Evolutionary conservation across 2,797 vertebrate species (phyloP), one percentile per base, ranked within the genome.

Genomic region (Amblyopsis hoosieri): DNA sequence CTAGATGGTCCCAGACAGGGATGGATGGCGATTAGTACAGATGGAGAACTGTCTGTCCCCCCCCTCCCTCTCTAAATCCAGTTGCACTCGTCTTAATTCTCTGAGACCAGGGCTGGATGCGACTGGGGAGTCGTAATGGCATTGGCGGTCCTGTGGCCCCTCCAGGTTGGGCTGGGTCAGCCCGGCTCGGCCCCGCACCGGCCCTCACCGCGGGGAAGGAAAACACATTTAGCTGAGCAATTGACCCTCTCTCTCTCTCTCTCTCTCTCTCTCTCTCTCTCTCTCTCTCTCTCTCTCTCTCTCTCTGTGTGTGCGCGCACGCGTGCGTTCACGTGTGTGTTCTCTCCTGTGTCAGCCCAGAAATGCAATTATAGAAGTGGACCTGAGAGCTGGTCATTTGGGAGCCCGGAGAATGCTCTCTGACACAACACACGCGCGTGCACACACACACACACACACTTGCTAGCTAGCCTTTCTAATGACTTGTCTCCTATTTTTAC

Each of bases 331-430:
- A 59, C 63, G 63, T 60, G 72, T 63, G 59, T 69, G 52, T 62
- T 84, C 88, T 19, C 47, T 86, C 81, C 89, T 90, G 91, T 91
- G 81, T 74, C 82, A 80, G 59, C 66, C 75, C 72, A 92, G 88
- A 91, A 95, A 94, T 94, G 93, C 94, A 95, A 95, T 97, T 96
- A 96, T 95, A 95, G 90, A 89, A 92, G 53, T 92, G 79, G 91
- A 92, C 92, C 86, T 88, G 91, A 85, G 83, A 86, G 90, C 86
- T 83, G 86, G 89, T 94, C 92, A 89, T 90, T 85, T 87, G 91
- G 87, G 89, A 91, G 71, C 70, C 29, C 15, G 62, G 66, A 54
- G 60, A 71, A 74, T 66, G 76, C 84, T 76, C 71, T 74, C 69
- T 75, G 77, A 80, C 73, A 71, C 74, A 46, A 12, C 64, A 8